Evolutionary conservation across 2,888 invertebrate genomes (phyloP).

Genomic region (Neoscelio sp.): DNA sequence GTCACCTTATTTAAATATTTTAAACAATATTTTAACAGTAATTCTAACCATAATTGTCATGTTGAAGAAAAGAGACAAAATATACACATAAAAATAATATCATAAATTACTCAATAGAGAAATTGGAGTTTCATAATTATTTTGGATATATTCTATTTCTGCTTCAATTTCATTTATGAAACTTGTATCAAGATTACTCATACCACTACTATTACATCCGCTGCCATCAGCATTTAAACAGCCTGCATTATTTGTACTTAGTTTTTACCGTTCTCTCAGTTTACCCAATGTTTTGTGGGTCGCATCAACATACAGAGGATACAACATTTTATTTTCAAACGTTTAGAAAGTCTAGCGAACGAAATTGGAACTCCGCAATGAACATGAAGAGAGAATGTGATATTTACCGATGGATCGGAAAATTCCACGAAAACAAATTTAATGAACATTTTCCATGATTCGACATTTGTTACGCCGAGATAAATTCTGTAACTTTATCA

Average conservation of each 20-base stretch:
- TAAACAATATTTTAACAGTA: too few relatives aligned
- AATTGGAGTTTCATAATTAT: background rate
- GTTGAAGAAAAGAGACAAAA: too few relatives aligned
- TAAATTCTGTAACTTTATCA: too few relatives aligned
- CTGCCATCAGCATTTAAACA: conserved; percentile 44
- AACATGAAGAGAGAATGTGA: background rate
- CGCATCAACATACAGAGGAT: conserved; percentile 44
- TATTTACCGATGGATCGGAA: conserved; percentile 23
- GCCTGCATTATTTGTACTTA: conserved; percentile 32
- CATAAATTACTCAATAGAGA: background rate
- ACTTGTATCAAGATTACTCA: conserved; percentile 24
- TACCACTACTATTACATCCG: conserved; percentile 16
- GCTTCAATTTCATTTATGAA: conserved; percentile 29
- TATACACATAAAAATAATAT: background rate
- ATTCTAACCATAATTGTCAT: too few relatives aligned
- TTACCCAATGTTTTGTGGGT: conserved; percentile 36
- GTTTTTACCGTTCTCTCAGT: conserved; percentile 26
- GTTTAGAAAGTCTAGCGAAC: conserved; percentile 28
- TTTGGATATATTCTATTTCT: conserved; percentile 4
- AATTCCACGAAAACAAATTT: background rate
- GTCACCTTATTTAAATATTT: too few relatives aligned
- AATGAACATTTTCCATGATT: too few relatives aligned
- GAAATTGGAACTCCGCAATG: conserved; percentile 19
- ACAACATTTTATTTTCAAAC: conserved; percentile 35
- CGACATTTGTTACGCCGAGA: too few relatives aligned